phyloP scores from a whole-genome alignment of 92 coral and sea anemone species.

The Zoanthus sociatus region DNA sequence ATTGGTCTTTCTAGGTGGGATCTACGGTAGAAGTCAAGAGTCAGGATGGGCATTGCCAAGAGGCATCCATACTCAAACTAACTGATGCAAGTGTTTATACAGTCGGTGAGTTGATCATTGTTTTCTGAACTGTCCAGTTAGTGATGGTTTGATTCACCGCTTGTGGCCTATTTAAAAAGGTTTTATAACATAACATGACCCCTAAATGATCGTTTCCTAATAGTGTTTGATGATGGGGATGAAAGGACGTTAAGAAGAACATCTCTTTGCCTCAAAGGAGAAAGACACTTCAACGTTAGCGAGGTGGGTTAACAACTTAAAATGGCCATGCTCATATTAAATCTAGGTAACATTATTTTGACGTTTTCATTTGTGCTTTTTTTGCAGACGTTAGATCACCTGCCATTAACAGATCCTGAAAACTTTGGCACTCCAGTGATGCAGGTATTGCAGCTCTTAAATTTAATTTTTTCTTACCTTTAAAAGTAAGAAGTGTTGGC shows the following conservation, averaged over 20 bases:
- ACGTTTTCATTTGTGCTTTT: conserved; percentile 31
- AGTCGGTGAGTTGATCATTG: conserved; percentile 77
- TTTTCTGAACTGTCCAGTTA: conserved; percentile 17
- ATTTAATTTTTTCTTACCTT: neutral
- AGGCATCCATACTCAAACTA: conserved; percentile 86
- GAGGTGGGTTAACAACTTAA: conserved; percentile 68
- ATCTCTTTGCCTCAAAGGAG: conserved; percentile 95
- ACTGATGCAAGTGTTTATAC: conserved; percentile 98
- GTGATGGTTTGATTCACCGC: neutral
- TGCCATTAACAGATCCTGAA: conserved; percentile 98
- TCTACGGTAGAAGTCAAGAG: conserved; percentile 80
- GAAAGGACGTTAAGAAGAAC: conserved; percentile 95
- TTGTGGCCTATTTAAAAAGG: neutral
- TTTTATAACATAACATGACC: neutral
- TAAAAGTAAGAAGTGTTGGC: neutral
- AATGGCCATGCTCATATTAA: neutral
- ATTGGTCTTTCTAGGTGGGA: conserved; percentile 76
- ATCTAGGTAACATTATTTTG: neutral
- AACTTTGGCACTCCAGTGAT: conserved; percentile 99
- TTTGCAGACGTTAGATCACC: conserved; percentile 93
- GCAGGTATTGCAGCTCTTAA: conserved; percentile 71
- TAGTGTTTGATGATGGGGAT: conserved; percentile 99
- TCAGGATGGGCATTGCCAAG: conserved; percentile 86
- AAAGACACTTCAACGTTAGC: conserved; percentile 95
- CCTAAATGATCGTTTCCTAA: neutral